A percentile compares a stretch with the other conserved stretches of the same genome.
phyloP scores from a whole-genome alignment of 2,113 vertebrate genomes.

The Lanius collurio region DNA sequence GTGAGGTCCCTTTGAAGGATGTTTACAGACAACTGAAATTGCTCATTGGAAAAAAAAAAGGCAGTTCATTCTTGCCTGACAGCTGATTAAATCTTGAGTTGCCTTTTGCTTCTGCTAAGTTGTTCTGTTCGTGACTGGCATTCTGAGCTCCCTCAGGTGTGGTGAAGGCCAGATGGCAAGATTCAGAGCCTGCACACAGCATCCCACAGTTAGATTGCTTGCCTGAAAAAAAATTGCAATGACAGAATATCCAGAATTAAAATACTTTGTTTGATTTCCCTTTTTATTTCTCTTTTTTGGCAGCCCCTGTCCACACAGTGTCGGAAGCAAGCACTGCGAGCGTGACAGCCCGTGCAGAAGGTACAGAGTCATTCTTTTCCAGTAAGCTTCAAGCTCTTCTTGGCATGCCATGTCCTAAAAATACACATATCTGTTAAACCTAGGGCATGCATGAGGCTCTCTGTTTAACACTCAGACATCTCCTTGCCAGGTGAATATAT shows the following conservation, averaged over 20 bases:
- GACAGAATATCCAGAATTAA: background rate
- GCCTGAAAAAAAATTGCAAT: background rate
- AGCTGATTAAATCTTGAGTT: slow-evolving; percentile 7
- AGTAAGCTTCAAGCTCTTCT: background rate
- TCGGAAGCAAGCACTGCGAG: background rate
- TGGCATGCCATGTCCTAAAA: background rate
- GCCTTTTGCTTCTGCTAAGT: slow-evolving; percentile 9
- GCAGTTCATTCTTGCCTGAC: background rate
- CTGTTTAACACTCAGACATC: background rate
- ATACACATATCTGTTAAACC: background rate
- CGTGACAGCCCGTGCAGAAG: background rate
- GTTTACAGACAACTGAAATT: background rate
- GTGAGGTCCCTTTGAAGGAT: background rate
- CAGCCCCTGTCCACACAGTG: background rate
- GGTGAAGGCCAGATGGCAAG: slow-evolving; percentile 33
- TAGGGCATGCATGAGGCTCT: background rate
- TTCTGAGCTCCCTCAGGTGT: slow-evolving; percentile 27
- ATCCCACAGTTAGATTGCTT: background rate
- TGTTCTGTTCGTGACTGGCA: background rate
- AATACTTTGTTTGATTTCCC: background rate
- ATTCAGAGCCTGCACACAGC: background rate
- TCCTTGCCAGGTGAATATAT: background rate
- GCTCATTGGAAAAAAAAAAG: background rate
- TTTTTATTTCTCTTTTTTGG: background rate
- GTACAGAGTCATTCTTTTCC: slow-evolving; percentile 26